Conservation (phyloP, 2,797 vertebrate species). For the Hippocampus kuda region DNA sequence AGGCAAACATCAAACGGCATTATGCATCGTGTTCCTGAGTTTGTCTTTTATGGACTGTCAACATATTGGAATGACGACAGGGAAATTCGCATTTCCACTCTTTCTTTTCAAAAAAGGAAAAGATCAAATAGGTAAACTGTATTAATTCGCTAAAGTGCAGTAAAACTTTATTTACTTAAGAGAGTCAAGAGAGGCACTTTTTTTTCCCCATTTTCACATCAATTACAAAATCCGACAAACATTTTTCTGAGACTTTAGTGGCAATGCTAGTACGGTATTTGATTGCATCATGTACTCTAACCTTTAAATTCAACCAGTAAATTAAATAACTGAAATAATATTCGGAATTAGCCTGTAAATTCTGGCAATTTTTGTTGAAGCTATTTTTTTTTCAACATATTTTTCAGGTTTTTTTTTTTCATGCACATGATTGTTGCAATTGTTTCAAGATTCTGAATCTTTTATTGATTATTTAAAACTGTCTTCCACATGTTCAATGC, state of each 20-base stretch:
- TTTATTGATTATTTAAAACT: slow-evolving; percentile 60
- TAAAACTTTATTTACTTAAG: not conserved
- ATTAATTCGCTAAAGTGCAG: not conserved
- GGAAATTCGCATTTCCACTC: not conserved
- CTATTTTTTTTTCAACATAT: not conserved
- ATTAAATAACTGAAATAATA: not conserved
- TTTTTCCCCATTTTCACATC: not conserved
- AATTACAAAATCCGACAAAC: not conserved
- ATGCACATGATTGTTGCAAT: slow-evolving; percentile 38
- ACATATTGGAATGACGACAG: not conserved
- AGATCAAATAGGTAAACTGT: not conserved
- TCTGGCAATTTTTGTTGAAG: not conserved
- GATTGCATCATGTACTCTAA: not conserved
- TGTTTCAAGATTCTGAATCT: slow-evolving; percentile 47
- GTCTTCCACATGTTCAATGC: slow-evolving; percentile 69
- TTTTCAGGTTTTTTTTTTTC: slow-evolving; percentile 10
- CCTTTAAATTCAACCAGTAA: not conserved
- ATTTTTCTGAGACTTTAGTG: not conserved
- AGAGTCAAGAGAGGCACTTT: not conserved
- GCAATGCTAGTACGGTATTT: slow-evolving; percentile 4
- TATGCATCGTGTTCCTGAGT: not conserved
- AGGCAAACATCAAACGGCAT: not conserved
- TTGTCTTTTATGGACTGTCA: not conserved
- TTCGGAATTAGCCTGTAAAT: not conserved
- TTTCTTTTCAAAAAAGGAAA: not conserved